A percentile compares a stretch with the other conserved stretches of the same genome.
Evolutionary conservation across 92 coral and sea anemone species (phyloP).

Genomic region (Muricea muricata): DNA sequence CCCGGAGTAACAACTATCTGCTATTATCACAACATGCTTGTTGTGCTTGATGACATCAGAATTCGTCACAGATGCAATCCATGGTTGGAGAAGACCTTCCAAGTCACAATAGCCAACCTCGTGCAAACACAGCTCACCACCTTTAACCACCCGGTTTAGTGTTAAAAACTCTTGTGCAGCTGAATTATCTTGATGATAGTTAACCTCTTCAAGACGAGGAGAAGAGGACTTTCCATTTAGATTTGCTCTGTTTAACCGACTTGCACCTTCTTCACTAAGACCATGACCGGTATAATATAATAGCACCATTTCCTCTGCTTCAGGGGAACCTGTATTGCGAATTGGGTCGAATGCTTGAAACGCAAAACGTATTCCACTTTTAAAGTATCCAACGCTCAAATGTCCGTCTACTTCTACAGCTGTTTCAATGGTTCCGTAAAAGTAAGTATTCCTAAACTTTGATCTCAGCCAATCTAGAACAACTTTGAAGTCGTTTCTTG

Average conservation of each 20-base stretch:
- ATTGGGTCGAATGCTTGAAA: constrained; percentile 55
- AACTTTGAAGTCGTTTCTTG: constrained; percentile 34
- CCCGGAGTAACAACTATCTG: constrained; percentile 75
- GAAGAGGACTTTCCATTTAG: neutral
- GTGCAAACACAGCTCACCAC: constrained; percentile 71
- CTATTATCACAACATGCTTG: constrained; percentile 68
- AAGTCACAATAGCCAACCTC: constrained; percentile 70
- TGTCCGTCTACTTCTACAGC: neutral
- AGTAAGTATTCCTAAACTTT: neutral
- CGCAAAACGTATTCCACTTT: neutral
- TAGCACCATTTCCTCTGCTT: constrained; percentile 48
- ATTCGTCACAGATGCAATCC: constrained; percentile 59
- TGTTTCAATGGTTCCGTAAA: neutral
- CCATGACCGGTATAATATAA: constrained; percentile 79
- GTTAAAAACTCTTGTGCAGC: constrained; percentile 19
- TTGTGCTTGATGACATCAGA: constrained; percentile 26
- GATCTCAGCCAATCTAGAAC: too few species aligned
- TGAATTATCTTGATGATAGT: neutral
- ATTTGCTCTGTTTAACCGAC: neutral
- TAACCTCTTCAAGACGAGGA: constrained; percentile 35
- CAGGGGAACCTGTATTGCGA: constrained; percentile 56
- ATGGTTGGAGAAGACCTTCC: constrained; percentile 60
- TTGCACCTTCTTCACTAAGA: constrained; percentile 35
- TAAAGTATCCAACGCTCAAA: neutral
- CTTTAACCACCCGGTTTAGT: constrained; percentile 49